Evolutionary conservation across 2,888 invertebrate species (phyloP), one percentile per base, ranked within the genome.

Genomic region (Dione juno): DNA sequence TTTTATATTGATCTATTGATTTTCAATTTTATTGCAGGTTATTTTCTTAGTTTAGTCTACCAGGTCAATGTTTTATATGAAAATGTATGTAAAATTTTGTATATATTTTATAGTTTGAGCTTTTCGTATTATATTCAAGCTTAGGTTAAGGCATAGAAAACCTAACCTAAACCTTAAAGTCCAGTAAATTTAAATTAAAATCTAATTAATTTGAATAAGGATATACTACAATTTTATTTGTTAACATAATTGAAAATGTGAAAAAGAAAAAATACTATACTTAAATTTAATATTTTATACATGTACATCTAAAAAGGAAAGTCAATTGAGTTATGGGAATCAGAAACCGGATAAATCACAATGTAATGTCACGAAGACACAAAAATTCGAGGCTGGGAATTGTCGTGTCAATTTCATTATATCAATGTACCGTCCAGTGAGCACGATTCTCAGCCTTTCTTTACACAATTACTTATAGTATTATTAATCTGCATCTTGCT

Each of bases 251-350:
- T 28, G 28, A 28, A 28, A 28, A 3, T 28, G 28, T 28, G 28
- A 28, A 28, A 3, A 3, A 3, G 28, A 28, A 28, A 2, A 3
- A 28, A 28, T 28, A 28, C 3, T 28, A 14, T 28, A 21, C 28
- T 3, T 16, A 28, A 0, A 61, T 43, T 14, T 57, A 16, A 28
- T 45, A 13, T 45, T 10, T 45, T n/a, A 61, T n/a, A 45, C 72
- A 77, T 76, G 66, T 68, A 67, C 69, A 69, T 81, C 82, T 81
- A 83, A 83, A 82, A 81, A 84, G 76, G 82, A 82, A 85, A 85
- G 83, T 84, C 87, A 88, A 88, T 86, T 86, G 82, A 84, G 87
- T 87, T 90, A 90, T 92, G 92, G 89, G 92, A 92, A 92, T 84
- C 87, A 80, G 81, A 84, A 79, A 79, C 80, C 79, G 81, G 87